Evolutionary conservation across 2,888 invertebrate genomes (phyloP).

Genomic region (Torymus tubicola): DNA sequence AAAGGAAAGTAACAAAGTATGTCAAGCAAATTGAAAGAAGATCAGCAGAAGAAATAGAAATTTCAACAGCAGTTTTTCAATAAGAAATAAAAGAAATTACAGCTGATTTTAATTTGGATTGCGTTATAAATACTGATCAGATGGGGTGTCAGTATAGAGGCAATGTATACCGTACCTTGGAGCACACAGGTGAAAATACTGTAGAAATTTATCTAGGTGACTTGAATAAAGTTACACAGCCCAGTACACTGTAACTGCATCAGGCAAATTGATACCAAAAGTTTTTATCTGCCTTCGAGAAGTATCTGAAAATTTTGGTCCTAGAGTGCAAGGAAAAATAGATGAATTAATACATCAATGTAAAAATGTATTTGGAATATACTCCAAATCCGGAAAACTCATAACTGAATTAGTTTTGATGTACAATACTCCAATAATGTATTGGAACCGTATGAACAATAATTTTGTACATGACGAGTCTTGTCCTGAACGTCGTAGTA

Average conservation of each 20-base stretch:
- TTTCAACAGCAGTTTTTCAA: neutral
- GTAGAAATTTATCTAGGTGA: slow-evolving; percentile 1
- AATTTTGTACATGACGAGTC: too few species aligned
- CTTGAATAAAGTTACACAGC: neutral
- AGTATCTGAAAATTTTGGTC: too few species aligned
- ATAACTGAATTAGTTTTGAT: too few species aligned
- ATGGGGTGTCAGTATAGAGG: neutral
- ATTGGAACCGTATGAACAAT: too few species aligned
- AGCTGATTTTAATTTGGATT: slow-evolving; percentile 1
- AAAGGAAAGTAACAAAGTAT: neutral
- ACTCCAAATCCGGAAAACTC: too few species aligned
- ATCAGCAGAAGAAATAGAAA: neutral
- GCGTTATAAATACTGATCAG: neutral
- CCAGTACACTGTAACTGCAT: slow-evolving; percentile 7
- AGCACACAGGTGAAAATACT: neutral
- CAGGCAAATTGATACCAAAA: neutral
- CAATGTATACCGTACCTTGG: neutral
- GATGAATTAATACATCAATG: too few species aligned
- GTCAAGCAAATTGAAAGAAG: neutral
- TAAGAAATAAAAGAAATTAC: neutral
- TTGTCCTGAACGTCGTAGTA: too few species aligned
- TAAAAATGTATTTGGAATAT: too few species aligned
- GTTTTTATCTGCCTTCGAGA: neutral
- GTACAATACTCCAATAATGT: too few species aligned
- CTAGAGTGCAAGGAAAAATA: too few species aligned